phyloP scores from a whole-genome alignment of 2,888 invertebrate species.

The Stenurella melanura region DNA sequence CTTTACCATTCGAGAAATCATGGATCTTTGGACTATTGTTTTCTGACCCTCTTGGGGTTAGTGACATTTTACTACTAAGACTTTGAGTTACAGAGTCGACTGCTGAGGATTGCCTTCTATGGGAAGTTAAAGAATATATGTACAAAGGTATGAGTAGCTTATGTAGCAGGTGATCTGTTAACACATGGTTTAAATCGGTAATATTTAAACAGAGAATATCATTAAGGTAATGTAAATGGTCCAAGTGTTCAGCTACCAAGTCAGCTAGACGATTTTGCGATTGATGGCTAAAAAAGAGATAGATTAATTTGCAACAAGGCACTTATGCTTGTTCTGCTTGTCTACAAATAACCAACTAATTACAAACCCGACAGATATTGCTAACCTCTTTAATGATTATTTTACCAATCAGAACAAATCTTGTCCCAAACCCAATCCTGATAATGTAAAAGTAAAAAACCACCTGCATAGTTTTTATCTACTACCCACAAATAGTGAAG shows the following conservation, averaged over 20 bases:
- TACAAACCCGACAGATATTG: too few relatives aligned
- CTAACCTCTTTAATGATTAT: too few relatives aligned
- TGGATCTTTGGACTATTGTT: conserved; percentile 64
- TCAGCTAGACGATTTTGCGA: conserved; percentile 93
- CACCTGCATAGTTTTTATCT: too few relatives aligned
- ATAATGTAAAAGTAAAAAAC: too few relatives aligned
- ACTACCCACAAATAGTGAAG: too few relatives aligned
- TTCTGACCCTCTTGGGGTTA: conserved; percentile 49
- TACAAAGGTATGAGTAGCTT: conserved; percentile 94
- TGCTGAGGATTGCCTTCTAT: conserved; percentile 73
- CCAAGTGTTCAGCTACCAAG: conserved; percentile 96
- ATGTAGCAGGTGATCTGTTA: conserved; percentile 95
- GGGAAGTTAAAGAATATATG: conserved; percentile 86
- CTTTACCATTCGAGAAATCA: conserved; percentile 74
- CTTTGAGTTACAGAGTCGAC: conserved; percentile 79
- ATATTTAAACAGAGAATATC: conserved; percentile 96
- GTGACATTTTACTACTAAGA: conserved; percentile 34
- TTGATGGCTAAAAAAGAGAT: conserved; percentile 83
- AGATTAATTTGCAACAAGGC: conserved; percentile 13
- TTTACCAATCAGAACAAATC: too few relatives aligned
- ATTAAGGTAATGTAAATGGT: conserved; percentile 97
- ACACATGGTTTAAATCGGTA: conserved; percentile 92
- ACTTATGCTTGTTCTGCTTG: too few relatives aligned
- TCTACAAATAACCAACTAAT: too few relatives aligned
- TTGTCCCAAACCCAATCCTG: too few relatives aligned